A percentile compares a stretch with the other conserved stretches of the same genome.
These are phyloP conservation scores for Drosophila nigricruria DNA, from an alignment of 2,888 invertebrate species.

Conservation along the genomic window DNA sequence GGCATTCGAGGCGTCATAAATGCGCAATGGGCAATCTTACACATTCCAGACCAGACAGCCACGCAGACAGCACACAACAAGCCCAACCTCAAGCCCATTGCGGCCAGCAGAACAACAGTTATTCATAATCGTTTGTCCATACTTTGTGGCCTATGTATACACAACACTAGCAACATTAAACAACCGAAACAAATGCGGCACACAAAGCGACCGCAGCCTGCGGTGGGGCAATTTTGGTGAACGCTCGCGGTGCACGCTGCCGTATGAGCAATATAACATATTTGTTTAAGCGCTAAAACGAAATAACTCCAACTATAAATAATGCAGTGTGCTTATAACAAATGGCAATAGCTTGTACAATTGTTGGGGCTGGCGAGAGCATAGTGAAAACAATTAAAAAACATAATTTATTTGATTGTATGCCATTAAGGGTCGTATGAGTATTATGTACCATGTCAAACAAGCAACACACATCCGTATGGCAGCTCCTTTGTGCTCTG, in stretches of 20 bases:
- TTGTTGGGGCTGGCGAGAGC: constrained; percentile 20
- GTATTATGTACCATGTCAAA: constrained; percentile 6
- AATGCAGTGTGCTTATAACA: constrained; percentile 32
- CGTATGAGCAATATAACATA: constrained; percentile 59
- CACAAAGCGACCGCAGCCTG: constrained; percentile 66
- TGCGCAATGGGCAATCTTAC: constrained; percentile 27
- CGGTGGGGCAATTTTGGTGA: constrained; percentile 63
- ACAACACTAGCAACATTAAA: constrained; percentile 32
- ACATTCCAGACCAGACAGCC: constrained; percentile 9
- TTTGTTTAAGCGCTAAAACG: constrained; percentile 37
- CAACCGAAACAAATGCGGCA: constrained; percentile 27
- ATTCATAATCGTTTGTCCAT: constrained; percentile 78
- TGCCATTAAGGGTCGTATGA: constrained; percentile 20
- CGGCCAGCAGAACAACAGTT: constrained; percentile 45
- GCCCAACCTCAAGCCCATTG: constrained; percentile 7
- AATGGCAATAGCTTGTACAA: neutral
- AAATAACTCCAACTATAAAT: constrained; percentile 43
- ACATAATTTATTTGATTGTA: constrained; percentile 30
- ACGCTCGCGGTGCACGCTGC: constrained; percentile 30
- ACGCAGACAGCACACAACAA: constrained; percentile 12
- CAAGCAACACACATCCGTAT: neutral
- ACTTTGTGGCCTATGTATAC: constrained; percentile 51
- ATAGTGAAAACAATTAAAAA: constrained; percentile 33
- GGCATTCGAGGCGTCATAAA: constrained; percentile 42
- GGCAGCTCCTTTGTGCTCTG: neutral